These are phyloP conservation scores for Xanthia icteritia DNA, from an alignment of 2,888 invertebrate genomes.

Conservation along the genomic window DNA sequence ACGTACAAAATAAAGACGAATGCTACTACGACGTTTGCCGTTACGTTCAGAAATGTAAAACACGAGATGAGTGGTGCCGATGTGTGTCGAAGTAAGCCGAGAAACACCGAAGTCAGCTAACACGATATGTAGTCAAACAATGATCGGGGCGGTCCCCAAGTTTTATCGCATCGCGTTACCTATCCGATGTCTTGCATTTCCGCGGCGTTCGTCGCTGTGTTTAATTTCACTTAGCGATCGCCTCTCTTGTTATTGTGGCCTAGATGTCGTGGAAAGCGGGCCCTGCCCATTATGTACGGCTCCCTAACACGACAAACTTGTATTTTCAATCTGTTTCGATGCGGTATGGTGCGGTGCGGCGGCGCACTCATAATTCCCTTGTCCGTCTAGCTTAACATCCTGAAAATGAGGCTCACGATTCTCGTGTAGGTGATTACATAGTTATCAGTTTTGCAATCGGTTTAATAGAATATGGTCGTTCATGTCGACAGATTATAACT, in stretches of 20 bases:
- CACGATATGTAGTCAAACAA: conserved; percentile 54
- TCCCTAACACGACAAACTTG: conserved; percentile 69
- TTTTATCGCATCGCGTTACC: conserved; percentile 61
- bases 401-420: conserved; percentile 57
- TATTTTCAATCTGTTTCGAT: conserved; percentile 64
- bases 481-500: conserved; percentile 26
- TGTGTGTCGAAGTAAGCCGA: conserved; percentile 42
- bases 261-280: conserved; percentile 81
- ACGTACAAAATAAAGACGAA: conserved; percentile 47
- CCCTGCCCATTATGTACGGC: conserved; percentile 81
- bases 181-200: conserved; percentile 67
- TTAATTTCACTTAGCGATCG: conserved; percentile 79
- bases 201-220: conserved; percentile 68
- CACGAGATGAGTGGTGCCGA: conserved; percentile 46
- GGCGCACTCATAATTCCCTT: conserved; percentile 57
- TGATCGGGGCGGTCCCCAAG: conserved; percentile 48
- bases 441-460: conserved; percentile 35
- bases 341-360: conserved; percentile 12
- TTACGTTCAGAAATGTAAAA: conserved; percentile 60
- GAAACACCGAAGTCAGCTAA: conserved; percentile 45
- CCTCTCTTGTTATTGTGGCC: conserved; percentile 81
- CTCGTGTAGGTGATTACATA: conserved; percentile 40
- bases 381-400: conserved; percentile 35
- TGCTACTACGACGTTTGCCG: conserved; percentile 48
- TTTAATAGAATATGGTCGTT: conserved; percentile 43